Evolutionary conservation across 2,113 vertebrate genomes (phyloP), one percentile per base, ranked within the genome.

Genomic region (Varanus komodoensis): DNA sequence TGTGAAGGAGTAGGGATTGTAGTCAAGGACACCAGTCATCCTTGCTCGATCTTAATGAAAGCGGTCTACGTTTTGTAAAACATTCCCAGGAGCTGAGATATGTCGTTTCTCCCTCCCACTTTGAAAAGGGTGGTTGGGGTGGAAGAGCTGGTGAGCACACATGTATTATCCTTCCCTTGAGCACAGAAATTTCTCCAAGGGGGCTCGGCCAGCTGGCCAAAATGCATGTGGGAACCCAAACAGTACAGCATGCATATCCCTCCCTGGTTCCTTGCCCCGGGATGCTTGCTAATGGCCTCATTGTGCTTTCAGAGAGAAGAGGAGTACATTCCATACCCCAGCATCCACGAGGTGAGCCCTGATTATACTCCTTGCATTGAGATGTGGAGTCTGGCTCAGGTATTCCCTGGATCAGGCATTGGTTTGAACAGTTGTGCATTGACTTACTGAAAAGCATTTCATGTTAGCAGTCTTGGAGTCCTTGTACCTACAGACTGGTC

Each of bases 331-430:
- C 94, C 94, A 84, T 97, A 97, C 73, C 95, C 97, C 25, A 96
- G 96, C 87, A 97, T 97, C 71, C 96, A 97, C 2, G 96, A 97
- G 95, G 97, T 97, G 71, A 95, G 96, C 61, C 77, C 6, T 44
- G 38, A 44, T 1, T 44, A 44, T 44, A 44, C 38, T 44, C 38
- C 3, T 44, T 44, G 38, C 38, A 44, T 44, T 44, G 38, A 9
- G 23, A 61, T 75, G 29, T 9, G n/a, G 38, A 82, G 7, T 32
- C 64, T 81, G 67, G 6, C 38, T 68, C 32, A 67, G 7, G 27
- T 25, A 25, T 8, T 2, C 68, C 34, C 50, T 52, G 57, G 57
- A 69, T 52, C 34, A 69, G 38, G 61, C 34, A 12, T 52, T 6
- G 61, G 8, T 89, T 73, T 74, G 77, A 23, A 48, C 68, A 44